Base-by-base conservation (phyloP, 2,113 vertebrate species). In the Chascanopsetta lugubris region DNA sequence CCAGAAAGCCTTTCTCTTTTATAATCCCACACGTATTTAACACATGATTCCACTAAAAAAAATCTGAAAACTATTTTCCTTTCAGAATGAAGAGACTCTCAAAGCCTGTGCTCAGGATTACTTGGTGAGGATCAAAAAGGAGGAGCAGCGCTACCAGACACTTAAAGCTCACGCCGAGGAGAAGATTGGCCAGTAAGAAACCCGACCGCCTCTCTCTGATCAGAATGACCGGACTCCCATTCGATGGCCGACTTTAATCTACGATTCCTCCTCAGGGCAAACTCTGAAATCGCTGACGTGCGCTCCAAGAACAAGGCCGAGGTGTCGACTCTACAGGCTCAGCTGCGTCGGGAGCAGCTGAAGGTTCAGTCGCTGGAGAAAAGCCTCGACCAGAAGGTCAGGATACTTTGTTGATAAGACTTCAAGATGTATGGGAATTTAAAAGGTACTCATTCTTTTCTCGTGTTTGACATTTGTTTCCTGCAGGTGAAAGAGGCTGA, bases 121-220 rank as follows among this genome's bases (percentile, higher is more conserved):
- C 67, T 63, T 95, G 32, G 81, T 38, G 2, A 88, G 94, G 51
- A 88, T 97, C 32, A 94, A 94, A 51, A 94, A 94, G 63, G 95
- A 95, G 29, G 93, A 94, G 74, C 94, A 94, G 86, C 90, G 95
- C 5, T 99, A 99, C 25, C 93, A 94, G 72, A 92, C 93, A 0
- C 91, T 98, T 0, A 99, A 98, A 87, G 90, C 93, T 17, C 95
- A 99, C 0, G 95, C 95, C 0, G 95, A 97, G 64, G 96, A 97
- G 76, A 99, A 99, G 70, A 92, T 98, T 13, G 47, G 56, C 21
- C 83, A 69, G 94, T 97, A 91, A 93, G 93, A 82, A 59, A 21
- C 3, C 0, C 0, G 10, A n/a, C 18, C 24, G 51, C 6, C 2
- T 12, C 15, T 40, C 0, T 48, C 18, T 47, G 13, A 10, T 15